Evolutionary conservation across 2,113 vertebrate species (phyloP), one percentile per base, ranked within the genome.

Genomic region (Camelus bactrianus): DNA sequence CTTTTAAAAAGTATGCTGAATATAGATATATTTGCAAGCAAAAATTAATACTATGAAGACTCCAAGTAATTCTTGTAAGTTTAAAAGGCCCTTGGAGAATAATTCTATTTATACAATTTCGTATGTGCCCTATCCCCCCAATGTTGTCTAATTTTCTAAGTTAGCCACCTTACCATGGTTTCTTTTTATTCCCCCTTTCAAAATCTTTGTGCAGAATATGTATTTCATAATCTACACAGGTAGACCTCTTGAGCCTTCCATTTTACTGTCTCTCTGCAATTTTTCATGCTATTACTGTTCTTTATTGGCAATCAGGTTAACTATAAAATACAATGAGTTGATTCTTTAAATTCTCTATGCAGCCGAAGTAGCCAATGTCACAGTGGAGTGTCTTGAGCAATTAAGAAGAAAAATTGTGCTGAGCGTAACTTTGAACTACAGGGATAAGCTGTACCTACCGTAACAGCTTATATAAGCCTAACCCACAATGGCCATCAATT

Each of bases 391-490:
- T 38, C 85, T 69, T 24, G 1, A 95, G 54, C 52, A 94, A 97
- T 94, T 93, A 80, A 89, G 64, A 94, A 88, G 32, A 64, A 94
- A 90, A 35, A 1, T 12, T 89, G 48, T 72, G 62, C n/a, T 70
- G 72, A 85, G 8, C 38, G 4, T 69, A 97, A 95, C 50, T 96
- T 97, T 96, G 80, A 96, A 95, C 42, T 77, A 65, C 7, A 62
- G 38, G 7, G n/a, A 94, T 5, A 46, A 95, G 87, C 82, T 89
- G 70, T 69, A 54, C 5, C 0, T n/a, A 81, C 52, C 42, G 0
- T 60, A 97, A 15, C 5, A 73, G 52, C 60, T 67, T 91, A 13
- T 64, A 42, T 32, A 95, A 69, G 32, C 60, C 9, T 54, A 62
- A 56, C 5, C 16, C 60, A 88, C 56, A 22, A 83, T 90, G 35